phyloP scores from a whole-genome alignment of 2,797 vertebrate species.

The Notoglanidium macrostoma region DNA sequence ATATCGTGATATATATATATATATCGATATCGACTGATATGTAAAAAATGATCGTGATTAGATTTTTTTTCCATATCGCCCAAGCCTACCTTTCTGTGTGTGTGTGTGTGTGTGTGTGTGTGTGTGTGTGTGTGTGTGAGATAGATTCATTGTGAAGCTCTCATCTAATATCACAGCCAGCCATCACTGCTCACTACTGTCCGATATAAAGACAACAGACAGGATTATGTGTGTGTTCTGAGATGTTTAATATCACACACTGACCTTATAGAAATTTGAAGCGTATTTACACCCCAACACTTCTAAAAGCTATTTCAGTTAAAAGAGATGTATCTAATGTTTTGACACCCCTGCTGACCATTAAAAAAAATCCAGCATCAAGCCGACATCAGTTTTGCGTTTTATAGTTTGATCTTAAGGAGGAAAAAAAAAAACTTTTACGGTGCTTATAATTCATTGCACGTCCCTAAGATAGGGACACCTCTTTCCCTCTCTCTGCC shows the following conservation, averaged over 20 bases:
- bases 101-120: too few species aligned
- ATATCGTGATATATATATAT: too few species aligned
- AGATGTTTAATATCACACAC: neutral
- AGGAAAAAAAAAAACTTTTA: neutral
- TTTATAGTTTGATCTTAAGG: neutral
- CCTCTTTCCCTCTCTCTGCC: slow-evolving; percentile 27
- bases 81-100: neutral
- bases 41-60: too few species aligned
- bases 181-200: neutral
- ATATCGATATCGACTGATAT: too few species aligned
- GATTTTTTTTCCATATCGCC: too few species aligned
- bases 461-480: neutral
- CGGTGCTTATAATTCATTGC: neutral
- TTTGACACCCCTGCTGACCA: neutral
- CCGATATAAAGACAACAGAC: neutral
- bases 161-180: neutral
- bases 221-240: neutral
- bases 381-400: neutral
- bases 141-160: neutral
- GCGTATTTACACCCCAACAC: neutral
- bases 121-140: neutral
- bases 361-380: neutral
- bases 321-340: neutral
- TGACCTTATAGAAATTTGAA: neutral
- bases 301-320: neutral